These are phyloP conservation scores for Chymomyza costata DNA, from an alignment of 1,140 invertebrate species.

Conservation along the genomic window DNA sequence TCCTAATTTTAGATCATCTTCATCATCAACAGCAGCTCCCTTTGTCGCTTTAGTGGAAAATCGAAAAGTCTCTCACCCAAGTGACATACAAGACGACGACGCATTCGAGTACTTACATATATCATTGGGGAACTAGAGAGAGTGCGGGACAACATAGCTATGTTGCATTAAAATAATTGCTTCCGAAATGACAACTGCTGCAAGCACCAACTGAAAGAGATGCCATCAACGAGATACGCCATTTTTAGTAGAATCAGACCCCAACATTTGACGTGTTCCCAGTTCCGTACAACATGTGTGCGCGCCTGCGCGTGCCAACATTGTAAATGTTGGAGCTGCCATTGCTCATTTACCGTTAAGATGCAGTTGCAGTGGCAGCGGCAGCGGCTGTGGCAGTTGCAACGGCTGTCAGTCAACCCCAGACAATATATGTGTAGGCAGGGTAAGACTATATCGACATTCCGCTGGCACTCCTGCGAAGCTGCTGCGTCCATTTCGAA, in stretches of 20 bases:
- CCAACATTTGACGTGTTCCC: conserved; percentile 31
- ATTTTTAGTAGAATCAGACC: no score
- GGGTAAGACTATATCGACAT: conserved; percentile 31
- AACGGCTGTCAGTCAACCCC: conserved; percentile 54
- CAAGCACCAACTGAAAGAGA: conserved; percentile 50
- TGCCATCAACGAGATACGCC: neutral
- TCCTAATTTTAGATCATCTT: conserved; percentile 35
- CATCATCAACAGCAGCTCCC: conserved; percentile 9
- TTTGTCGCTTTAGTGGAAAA: neutral
- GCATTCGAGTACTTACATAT: conserved; percentile 16
- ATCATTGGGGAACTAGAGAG: conserved; percentile 29
- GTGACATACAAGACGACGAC: conserved; percentile 41
- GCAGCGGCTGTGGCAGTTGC: conserved; percentile 7
- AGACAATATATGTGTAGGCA: conserved; percentile 10
- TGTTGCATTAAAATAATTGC: conserved; percentile 73
- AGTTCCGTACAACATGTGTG: conserved; percentile 51
- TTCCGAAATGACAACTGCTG: conserved; percentile 71
- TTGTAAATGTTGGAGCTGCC: conserved; percentile 44
- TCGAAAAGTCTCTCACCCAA: conserved; percentile 12
- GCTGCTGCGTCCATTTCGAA: conserved; percentile 31
- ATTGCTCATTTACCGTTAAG: conserved; percentile 68
- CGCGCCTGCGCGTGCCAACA: conserved; percentile 70
- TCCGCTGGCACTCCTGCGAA: conserved; percentile 68
- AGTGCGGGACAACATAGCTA: conserved; percentile 24
- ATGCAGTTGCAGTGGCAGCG: conserved; percentile 14